Conservation (phyloP, 2,888 invertebrate genomes). For the Drosophila maculinotata region DNA sequence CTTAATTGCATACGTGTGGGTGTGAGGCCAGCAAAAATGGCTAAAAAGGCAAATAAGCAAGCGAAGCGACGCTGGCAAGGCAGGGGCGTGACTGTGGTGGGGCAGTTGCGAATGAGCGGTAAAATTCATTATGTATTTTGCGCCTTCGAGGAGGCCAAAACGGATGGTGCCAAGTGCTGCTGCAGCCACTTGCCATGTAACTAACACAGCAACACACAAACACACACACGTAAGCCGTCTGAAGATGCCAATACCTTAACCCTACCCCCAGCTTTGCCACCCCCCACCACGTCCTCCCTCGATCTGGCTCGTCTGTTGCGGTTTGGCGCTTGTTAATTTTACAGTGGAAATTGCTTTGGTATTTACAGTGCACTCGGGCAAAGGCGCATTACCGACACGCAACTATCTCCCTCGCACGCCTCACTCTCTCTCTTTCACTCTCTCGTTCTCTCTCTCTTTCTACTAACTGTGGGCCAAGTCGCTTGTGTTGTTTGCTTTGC, state of each 20-base stretch:
- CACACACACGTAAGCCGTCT: conserved; percentile 25
- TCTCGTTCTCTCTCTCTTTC: not conserved
- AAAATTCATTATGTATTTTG: conserved; percentile 68
- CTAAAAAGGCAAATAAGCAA: conserved; percentile 52
- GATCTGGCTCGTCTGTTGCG: conserved; percentile 49
- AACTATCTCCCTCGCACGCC: conserved; percentile 9
- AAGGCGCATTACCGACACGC: conserved; percentile 70
- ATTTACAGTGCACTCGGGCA: conserved; percentile 79
- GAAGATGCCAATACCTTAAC: conserved; percentile 57
- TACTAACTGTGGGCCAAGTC: conserved; percentile 9
- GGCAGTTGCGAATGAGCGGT: conserved; percentile 2
- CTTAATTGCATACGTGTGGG: conserved; percentile 66
- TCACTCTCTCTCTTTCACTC: not conserved
- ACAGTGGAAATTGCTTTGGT: conserved; percentile 78
- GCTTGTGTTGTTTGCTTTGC: conserved; percentile 38
- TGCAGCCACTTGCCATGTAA: conserved; percentile 47
- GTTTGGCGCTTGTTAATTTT: conserved; percentile 80
- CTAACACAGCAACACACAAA: conserved; percentile 28
- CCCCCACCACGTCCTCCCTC: not conserved
- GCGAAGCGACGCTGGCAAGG: conserved; percentile 14
- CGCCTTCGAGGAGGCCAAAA: conserved; percentile 38
- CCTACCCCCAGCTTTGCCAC: not conserved
- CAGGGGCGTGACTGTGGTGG: not conserved
- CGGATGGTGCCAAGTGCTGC: conserved; percentile 37
- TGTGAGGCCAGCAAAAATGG: conserved; percentile 39